phyloP scores from a whole-genome alignment of 2,888 invertebrate species.

The Eugnorisma glareosa region DNA sequence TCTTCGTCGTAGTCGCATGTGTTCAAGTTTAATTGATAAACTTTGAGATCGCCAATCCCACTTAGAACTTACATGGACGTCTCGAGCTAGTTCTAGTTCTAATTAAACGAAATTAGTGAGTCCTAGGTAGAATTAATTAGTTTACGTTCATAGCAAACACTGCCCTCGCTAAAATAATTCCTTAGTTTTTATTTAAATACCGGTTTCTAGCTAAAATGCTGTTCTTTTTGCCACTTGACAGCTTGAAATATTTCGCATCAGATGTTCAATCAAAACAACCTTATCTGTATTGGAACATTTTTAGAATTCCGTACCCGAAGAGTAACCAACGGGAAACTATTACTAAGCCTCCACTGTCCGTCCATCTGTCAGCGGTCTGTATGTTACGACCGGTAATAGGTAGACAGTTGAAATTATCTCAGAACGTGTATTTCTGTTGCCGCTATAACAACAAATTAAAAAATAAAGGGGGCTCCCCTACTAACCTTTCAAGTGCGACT shows the following conservation, averaged over 20 bases:
- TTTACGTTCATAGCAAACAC: background rate
- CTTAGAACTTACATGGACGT: conserved; percentile 28
- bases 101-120: conserved; percentile 12
- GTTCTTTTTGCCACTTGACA: background rate
- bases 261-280: background rate
- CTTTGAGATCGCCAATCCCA: conserved; percentile 34
- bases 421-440: no score
- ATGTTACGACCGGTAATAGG: no score
- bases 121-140: background rate
- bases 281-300: background rate
- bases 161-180: background rate
- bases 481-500: no score
- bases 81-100: conserved; percentile 27
- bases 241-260: background rate
- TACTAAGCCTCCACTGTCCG: no score
- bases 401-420: no score
- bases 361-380: no score
- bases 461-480: no score
- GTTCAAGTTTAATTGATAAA: conserved; percentile 55
- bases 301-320: no score
- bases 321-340: no score
- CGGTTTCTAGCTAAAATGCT: no score
- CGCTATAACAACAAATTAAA: no score
- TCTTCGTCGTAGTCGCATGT: conserved; percentile 1
- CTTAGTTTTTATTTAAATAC: no score